These are phyloP conservation scores for Escarpia spicata DNA, from an alignment of 2,888 invertebrate species.

Conservation along the genomic window DNA sequence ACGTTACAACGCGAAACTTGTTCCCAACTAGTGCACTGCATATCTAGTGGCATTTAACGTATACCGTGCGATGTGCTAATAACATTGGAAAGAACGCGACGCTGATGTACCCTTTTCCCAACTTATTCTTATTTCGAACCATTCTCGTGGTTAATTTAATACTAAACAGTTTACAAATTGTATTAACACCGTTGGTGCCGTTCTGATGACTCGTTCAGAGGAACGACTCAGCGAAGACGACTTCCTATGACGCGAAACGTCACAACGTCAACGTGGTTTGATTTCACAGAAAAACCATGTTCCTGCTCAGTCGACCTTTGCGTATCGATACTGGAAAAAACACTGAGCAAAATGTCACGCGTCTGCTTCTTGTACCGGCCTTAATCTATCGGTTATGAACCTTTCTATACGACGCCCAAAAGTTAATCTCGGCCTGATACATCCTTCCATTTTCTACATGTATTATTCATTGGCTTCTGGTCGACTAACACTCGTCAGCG, in stretches of 20 bases:
- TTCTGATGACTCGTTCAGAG: neutral
- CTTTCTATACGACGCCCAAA: neutral
- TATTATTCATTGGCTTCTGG: constrained; percentile 11
- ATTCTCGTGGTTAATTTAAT: neutral
- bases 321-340: neutral
- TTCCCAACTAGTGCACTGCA: too few relatives aligned
- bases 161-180: neutral
- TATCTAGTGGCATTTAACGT: neutral
- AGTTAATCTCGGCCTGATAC: neutral
- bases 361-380: neutral
- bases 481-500: constrained; percentile 6
- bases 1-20: neutral
- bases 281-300: neutral
- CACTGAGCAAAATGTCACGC: neutral
- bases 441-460: constrained; percentile 9
- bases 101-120: neutral
- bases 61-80: neutral
- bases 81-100: neutral
- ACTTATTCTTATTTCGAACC: neutral
- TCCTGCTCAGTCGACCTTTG: neutral
- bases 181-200: neutral
- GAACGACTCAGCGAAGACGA: neutral
- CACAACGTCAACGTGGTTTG: neutral
- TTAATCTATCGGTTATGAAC: neutral
- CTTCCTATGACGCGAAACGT: neutral